phyloP scores from a whole-genome alignment of 2,113 vertebrate genomes.

The Psammodynastes pulverulentus region DNA sequence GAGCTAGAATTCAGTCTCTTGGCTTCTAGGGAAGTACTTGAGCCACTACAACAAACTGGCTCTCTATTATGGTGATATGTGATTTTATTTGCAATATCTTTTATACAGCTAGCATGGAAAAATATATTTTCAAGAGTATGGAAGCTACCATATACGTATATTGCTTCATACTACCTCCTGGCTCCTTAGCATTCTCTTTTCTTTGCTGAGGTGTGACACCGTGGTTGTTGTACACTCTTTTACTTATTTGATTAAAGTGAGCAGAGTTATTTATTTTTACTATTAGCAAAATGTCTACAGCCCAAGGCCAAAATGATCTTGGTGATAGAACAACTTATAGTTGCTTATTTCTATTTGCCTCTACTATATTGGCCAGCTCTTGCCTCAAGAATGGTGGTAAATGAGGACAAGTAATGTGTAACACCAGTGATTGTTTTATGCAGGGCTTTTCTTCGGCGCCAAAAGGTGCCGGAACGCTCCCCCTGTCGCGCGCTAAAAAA shows the following conservation, averaged over 20 bases:
- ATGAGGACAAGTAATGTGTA: background rate
- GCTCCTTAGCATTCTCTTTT: background rate
- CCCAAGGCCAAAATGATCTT: background rate
- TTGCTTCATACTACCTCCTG: background rate
- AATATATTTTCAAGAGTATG: background rate
- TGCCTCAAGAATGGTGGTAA: background rate
- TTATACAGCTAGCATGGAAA: background rate
- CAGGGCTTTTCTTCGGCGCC: too few relatives aligned
- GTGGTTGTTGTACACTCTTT: background rate
- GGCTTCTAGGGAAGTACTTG: background rate
- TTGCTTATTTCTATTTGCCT: background rate
- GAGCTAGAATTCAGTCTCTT: background rate
- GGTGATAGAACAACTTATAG: background rate
- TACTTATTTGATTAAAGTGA: background rate
- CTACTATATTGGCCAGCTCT: background rate
- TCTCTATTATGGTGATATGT: background rate
- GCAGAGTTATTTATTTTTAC: background rate
- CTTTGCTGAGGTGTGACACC: background rate
- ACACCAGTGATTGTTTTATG: background rate
- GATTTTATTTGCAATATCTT: background rate
- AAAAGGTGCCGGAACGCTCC: too few relatives aligned
- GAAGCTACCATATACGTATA: background rate
- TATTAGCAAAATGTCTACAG: background rate
- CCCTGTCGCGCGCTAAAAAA: too few relatives aligned
- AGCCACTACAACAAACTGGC: background rate